A percentile compares a stretch with the other conserved stretches of the same genome.
Conservation (phyloP, 2,888 invertebrate species). For the Pherbina coryleti region DNA sequence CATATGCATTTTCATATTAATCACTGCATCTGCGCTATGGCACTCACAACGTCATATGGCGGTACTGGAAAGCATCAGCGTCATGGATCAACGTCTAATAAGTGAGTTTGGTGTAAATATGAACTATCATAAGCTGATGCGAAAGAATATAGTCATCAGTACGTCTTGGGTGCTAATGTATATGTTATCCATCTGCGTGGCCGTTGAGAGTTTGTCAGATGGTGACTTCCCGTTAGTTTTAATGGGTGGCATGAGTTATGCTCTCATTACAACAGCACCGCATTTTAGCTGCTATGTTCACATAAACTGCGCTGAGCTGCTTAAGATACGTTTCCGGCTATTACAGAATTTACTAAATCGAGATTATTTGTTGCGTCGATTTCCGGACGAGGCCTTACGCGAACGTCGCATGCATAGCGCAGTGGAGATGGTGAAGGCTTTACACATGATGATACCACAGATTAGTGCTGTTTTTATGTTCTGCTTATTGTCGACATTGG, state of each 20-base stretch:
- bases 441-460: slow-evolving; percentile 57
- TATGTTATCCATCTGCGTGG: slow-evolving; percentile 36
- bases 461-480: slow-evolving; percentile 57
- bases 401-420: slow-evolving; percentile 50
- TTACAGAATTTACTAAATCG: slow-evolving; percentile 55
- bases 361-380: slow-evolving; percentile 43
- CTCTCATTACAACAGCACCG: slow-evolving; percentile 55
- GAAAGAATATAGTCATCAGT: too few relatives aligned
- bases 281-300: slow-evolving; percentile 57
- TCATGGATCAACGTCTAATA: slow-evolving; percentile 53
- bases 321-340: slow-evolving; percentile 60
- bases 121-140: too few relatives aligned
- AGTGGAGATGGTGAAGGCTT: slow-evolving; percentile 55
- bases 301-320: slow-evolving; percentile 58
- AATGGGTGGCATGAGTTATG: slow-evolving; percentile 50
- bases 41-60: slow-evolving; percentile 49
- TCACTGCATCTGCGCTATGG: slow-evolving; percentile 51
- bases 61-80: slow-evolving; percentile 53
- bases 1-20: slow-evolving; percentile 51
- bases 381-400: slow-evolving; percentile 46
- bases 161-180: slow-evolving; percentile 45
- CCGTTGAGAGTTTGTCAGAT: slow-evolving; percentile 48
- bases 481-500: slow-evolving; percentile 53
- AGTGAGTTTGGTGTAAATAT: slow-evolving; percentile 56
- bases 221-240: slow-evolving; percentile 40